A percentile compares a stretch with the other conserved stretches of the same genome.
Conservation (phyloP, 2,888 invertebrate species). For the Lycophotia porphyrea region DNA sequence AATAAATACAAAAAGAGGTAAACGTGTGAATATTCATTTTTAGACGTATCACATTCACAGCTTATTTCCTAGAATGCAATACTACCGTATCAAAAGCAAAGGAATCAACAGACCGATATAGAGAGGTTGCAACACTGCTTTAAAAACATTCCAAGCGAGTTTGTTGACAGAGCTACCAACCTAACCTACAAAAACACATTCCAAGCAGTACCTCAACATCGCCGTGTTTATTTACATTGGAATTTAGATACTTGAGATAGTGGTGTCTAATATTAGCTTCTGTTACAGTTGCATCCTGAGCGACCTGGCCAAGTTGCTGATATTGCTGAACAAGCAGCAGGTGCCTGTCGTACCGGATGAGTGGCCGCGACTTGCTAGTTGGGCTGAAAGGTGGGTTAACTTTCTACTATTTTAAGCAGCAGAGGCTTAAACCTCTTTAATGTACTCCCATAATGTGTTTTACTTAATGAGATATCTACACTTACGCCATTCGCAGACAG, state of each 20-base stretch:
- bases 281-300: conserved; percentile 89
- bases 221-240: conserved; percentile 69
- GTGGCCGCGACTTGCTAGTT: conserved; percentile 95
- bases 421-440: not conserved
- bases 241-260: conserved; percentile 58
- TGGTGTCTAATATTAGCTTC: conserved; percentile 64
- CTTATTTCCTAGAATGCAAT: conserved; percentile 29
- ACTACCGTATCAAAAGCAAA: conserved; percentile 15
- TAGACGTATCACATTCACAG: not conserved
- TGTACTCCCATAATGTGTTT: not conserved
- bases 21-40: conserved; percentile 20
- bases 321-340: conserved; percentile 94
- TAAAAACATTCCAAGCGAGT: conserved; percentile 49
- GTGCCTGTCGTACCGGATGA: conserved; percentile 94
- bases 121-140: conserved; percentile 53
- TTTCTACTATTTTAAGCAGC: not conserved
- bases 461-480: not conserved
- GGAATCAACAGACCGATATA: conserved; percentile 30
- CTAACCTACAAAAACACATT: conserved; percentile 60
- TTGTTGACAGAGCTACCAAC: conserved; percentile 56
- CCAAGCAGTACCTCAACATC: conserved; percentile 49
- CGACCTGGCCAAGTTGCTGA: conserved; percentile 95
- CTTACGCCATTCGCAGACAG: not conserved
- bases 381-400: conserved; percentile 93
- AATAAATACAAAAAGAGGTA: conserved; percentile 17